A percentile compares a stretch with the other conserved stretches of the same genome.
Evolutionary conservation across 30 jellyfish, hydroid and myxozoan genomes (phyloP).

Genomic region (Aurelia aurita complex sp. Pacific): DNA sequence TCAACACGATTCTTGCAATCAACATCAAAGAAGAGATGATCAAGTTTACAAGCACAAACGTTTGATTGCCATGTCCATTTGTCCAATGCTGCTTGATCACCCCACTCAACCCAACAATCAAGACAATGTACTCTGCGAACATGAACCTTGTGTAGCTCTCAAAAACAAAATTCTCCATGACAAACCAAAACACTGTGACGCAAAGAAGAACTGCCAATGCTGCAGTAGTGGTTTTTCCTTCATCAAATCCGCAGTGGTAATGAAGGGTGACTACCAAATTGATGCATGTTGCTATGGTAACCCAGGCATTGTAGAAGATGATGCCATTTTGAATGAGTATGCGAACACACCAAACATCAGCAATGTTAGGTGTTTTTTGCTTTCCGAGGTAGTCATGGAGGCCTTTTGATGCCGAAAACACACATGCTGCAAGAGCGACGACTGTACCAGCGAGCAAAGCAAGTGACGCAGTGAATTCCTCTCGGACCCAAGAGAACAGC

Average conservation of each 20-base stretch:
- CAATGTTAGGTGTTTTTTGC: neutral
- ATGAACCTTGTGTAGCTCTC: constrained; percentile 42
- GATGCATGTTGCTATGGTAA: constrained; percentile 50
- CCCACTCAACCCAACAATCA: constrained; percentile 55
- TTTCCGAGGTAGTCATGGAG: constrained; percentile 42
- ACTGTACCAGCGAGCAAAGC: constrained; percentile 33
- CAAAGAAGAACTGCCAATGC: constrained; percentile 52
- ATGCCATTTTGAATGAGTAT: constrained; percentile 61
- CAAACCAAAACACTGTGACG: constrained; percentile 64
- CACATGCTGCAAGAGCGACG: constrained; percentile 43
- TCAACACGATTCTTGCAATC: constrained; percentile 23
- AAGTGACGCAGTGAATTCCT: constrained; percentile 21
- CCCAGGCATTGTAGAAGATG: constrained; percentile 70
- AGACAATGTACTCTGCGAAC: constrained; percentile 56
- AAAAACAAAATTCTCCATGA: constrained; percentile 40
- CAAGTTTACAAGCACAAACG: constrained; percentile 31
- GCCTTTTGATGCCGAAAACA: constrained; percentile 51
- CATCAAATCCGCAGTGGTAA: constrained; percentile 22
- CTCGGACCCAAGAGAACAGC: constrained; percentile 71
- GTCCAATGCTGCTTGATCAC: constrained; percentile 59
- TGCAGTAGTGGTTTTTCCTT: constrained; percentile 28
- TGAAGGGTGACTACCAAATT: constrained; percentile 40
- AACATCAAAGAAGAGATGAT: constrained; percentile 17
- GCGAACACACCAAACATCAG: constrained; percentile 61
- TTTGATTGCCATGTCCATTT: constrained; percentile 54